phyloP scores from a whole-genome alignment of 1,140 invertebrate genomes.

The Asobara japonica region DNA sequence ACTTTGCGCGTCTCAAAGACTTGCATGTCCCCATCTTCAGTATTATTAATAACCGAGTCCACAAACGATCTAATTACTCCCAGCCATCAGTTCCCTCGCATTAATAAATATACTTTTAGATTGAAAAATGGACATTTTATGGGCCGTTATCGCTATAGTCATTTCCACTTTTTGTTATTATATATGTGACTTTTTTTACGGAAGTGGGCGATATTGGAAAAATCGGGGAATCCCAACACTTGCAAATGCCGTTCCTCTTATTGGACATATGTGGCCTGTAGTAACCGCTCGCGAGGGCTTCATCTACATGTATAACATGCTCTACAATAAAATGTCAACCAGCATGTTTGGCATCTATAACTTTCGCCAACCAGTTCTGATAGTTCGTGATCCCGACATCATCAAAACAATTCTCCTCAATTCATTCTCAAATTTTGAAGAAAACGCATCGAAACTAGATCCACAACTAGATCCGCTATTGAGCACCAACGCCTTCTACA shows the following conservation, averaged over 20 bases:
- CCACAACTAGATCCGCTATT: slow-evolving; percentile 36
- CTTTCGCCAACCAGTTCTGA: slow-evolving; percentile 40
- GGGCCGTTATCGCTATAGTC: too few relatives aligned
- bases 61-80: too few relatives aligned
- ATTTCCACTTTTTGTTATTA: background rate
- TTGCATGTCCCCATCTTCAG: too few relatives aligned
- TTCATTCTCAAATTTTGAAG: slow-evolving; percentile 47
- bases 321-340: slow-evolving; percentile 35
- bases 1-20: too few relatives aligned
- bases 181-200: background rate
- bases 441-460: slow-evolving; percentile 35
- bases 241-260: slow-evolving; percentile 37
- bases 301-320: background rate
- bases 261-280: slow-evolving; percentile 48
- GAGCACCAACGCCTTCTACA: slow-evolving; percentile 51
- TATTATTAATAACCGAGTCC: too few relatives aligned
- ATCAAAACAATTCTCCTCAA: slow-evolving; percentile 48
- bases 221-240: slow-evolving; percentile 57
- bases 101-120: too few relatives aligned
- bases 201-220: slow-evolving; percentile 58
- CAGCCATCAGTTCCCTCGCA: too few relatives aligned
- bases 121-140: too few relatives aligned
- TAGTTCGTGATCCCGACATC: slow-evolving; percentile 52
- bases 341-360: slow-evolving; percentile 51
- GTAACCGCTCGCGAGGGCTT: slow-evolving; percentile 32